These are phyloP conservation scores for Gymnorhina tibicen DNA, from an alignment of 2,113 vertebrate genomes.

Conservation along the genomic window DNA sequence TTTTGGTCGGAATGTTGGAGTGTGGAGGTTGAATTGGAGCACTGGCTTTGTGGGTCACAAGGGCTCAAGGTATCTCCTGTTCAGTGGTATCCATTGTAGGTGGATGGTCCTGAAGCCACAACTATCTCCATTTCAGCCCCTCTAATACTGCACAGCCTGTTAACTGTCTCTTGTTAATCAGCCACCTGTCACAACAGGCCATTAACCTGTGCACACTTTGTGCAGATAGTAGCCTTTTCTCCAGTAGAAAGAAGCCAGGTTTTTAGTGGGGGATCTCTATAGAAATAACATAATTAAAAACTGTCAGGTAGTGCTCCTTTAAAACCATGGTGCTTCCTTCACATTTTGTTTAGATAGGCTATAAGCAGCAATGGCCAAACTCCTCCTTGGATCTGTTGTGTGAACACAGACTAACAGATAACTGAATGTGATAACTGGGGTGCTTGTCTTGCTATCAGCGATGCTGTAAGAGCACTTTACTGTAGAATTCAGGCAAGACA, in stretches of 20 bases:
- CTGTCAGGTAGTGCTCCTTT: not conserved
- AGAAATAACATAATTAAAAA: not conserved
- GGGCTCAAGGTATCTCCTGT: not conserved
- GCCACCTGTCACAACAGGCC: not conserved
- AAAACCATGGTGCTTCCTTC: not conserved
- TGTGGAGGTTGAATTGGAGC: not conserved
- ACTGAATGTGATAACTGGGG: not conserved
- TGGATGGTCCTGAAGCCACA: not conserved
- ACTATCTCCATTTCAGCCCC: not conserved
- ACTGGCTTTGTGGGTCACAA: not conserved
- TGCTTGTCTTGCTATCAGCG: not conserved
- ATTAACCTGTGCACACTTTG: not conserved
- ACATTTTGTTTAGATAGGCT: not conserved
- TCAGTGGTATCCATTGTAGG: too few relatives aligned
- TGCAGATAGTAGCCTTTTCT: not conserved
- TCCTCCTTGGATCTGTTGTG: not conserved
- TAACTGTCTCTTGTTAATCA: not conserved
- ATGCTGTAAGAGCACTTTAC: not conserved
- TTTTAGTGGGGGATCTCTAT: not conserved
- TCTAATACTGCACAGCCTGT: not conserved
- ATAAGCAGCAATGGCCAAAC: not conserved
- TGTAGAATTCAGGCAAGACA: not conserved
- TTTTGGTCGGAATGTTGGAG: not conserved
- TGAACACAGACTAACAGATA: not conserved
- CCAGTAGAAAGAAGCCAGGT: not conserved